Percentiles rank a stretch among this genome's conserved stretches.
Evolutionary conservation across 1,140 invertebrate genomes (phyloP).

Genomic region (Atta colombica): DNA sequence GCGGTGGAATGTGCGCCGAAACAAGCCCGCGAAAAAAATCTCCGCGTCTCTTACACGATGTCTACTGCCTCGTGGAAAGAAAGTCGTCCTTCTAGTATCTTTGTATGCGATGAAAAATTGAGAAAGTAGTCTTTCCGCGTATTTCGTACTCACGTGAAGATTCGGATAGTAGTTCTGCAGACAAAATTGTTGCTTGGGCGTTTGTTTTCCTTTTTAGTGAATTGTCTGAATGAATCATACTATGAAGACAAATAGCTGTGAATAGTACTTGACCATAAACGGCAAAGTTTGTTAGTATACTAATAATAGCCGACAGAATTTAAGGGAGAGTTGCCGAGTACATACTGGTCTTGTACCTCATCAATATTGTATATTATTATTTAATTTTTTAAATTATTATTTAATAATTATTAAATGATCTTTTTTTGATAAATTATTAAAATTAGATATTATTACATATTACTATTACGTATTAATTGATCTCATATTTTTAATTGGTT

Average conservation of each 20-base stretch:
- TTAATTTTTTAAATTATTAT: too few relatives aligned
- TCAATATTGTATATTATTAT: too few relatives aligned
- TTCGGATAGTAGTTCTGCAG: constrained; percentile 9
- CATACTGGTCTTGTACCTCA: too few relatives aligned
- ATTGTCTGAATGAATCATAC: neutral
- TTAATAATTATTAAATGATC: too few relatives aligned
- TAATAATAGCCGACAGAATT: neutral
- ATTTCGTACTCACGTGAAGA: constrained; percentile 44
- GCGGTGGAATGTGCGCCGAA: constrained; percentile 68
- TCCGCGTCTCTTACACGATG: constrained; percentile 67
- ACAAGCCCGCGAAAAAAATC: constrained; percentile 73
- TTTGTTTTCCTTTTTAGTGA: constrained; percentile 24
- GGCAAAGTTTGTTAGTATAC: neutral
- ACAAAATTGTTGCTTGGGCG: neutral
- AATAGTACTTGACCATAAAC: constrained; percentile 2
- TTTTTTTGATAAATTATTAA: too few relatives aligned
- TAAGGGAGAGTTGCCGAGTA: neutral
- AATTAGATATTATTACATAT: too few relatives aligned
- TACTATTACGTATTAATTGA: too few relatives aligned
- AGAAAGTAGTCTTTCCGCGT: constrained; percentile 44
- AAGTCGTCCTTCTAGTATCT: constrained; percentile 11
- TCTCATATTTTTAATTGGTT: too few relatives aligned
- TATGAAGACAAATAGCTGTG: neutral
- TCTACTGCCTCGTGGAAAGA: constrained; percentile 63
- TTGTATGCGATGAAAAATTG: constrained; percentile 66